Evolutionary conservation across 2,888 invertebrate genomes (phyloP), one percentile per base, ranked within the genome.

Genomic region (Sesia bembeciformis): DNA sequence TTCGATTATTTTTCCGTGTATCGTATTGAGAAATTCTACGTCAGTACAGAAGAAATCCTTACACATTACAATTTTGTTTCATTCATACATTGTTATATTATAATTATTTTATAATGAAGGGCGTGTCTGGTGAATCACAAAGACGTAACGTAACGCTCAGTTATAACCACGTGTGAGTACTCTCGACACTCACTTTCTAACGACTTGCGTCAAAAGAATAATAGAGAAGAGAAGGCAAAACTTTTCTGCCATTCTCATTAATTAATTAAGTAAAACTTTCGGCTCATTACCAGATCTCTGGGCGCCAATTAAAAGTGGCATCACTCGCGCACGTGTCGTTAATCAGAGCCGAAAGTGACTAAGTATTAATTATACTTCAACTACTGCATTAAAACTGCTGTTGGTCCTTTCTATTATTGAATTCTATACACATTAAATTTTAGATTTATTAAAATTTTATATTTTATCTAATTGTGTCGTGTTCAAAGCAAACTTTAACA

Each of bases 181-280:
- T 23, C 23, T 23, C 23, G 64, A 70, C 71, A 66, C 66, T 82
- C 75, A 72, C 84, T 84, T 84, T 84, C 84, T 83, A 82, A 70
- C 62, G 66, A 67, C 65, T 60, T 62, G 67, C 64, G 63, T 61
- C 65, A 61, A 70, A 73, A 74, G 70, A 75, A 78, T 77, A 76
- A 78, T 74, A 63, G 66, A 67, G 65, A 70, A 71, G 67, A 69
- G 63, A 68, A 72, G 23, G 72, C 66, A 49, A 46, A 50, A 46
- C 70, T 72, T 67, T 67, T 73, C 59, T 62, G 67, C 60, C 68
- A 74, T 73, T 38, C 74, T 68, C 76, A 79, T 73, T 72, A 74
- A 79, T 81, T 84, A 82, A 79, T 82, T 79, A 74, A 74, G 72
- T 67, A 73, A 78, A 81, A 84, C 78, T 83, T 81, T 81, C 76